Percentiles rank a stretch among this genome's conserved stretches.
Conservation (phyloP, 2,113 vertebrate genomes). For the Saguinus midas region DNA sequence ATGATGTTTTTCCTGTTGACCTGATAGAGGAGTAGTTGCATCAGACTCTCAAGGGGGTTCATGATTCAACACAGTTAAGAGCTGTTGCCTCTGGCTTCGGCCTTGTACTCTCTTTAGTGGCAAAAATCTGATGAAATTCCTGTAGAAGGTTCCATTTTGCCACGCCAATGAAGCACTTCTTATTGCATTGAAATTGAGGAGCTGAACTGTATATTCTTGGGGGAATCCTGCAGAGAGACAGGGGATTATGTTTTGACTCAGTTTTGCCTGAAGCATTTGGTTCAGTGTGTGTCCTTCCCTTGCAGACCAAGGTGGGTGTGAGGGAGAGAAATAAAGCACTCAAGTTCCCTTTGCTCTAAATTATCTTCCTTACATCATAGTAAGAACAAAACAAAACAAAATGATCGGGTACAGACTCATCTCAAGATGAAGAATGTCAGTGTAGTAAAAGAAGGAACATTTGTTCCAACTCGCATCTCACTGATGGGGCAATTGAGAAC, state of each 20-base stretch:
- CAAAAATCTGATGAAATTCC: neutral
- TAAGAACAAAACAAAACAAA: conserved; percentile 30
- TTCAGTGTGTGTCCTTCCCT: neutral
- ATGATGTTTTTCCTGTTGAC: neutral
- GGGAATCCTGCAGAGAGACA: neutral
- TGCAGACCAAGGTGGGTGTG: neutral
- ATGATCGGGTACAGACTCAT: neutral
- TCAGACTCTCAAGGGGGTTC: conserved; percentile 3
- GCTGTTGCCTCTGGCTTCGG: neutral
- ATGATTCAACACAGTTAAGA: neutral
- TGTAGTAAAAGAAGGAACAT: neutral
- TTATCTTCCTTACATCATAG: neutral
- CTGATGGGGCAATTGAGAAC: neutral
- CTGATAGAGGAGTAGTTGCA: neutral
- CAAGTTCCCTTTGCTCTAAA: neutral
- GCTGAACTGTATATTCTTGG: neutral
- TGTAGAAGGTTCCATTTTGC: neutral
- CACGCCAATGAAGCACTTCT: neutral
- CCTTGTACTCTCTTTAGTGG: neutral
- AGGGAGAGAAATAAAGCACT: neutral
- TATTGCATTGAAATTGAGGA: neutral
- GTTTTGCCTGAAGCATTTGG: neutral
- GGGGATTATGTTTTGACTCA: neutral
- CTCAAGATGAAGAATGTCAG: neutral
- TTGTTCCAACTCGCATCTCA: neutral